Evolutionary conservation across 2,113 vertebrate species (phyloP), one percentile per base, ranked within the genome.

Genomic region (Peromyscus californicus): DNA sequence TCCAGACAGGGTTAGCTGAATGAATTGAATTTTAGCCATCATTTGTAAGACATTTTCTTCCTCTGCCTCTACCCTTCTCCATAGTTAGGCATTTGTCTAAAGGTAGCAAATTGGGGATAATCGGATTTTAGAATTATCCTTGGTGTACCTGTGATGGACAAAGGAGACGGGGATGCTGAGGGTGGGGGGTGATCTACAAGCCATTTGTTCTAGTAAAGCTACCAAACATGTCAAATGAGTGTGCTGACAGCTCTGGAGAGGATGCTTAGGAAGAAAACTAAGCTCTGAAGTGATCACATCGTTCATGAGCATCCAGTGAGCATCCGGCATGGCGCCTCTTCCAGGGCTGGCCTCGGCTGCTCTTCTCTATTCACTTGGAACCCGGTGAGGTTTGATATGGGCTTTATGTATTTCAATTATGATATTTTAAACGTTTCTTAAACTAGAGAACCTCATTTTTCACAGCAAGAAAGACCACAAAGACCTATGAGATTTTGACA

Each of bases 31-130:
- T 93, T 89, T 83, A 91, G 8, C 48, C 70, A 80, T 89, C 16
- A 0, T 89, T 65, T 89, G 51, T 86, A 79, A 65, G 42, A 15
- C 45, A 61, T 45, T 93, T 85, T 85, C 78, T 89, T 39, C 63
- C 36, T 95, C 80, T 90, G 70, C 15, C 24, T 93, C 57, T 72
- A 29, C 1, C 48, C 42, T 89, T 65, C 22, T 48, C 79, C 42
- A 15, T 7, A 70, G 19, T 48, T 78, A 67, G 91, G 31, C 26
- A n/a, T 83, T 90, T 92, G 39, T 90, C 89, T 88, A 93, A 94
- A 85, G 65, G 92, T 90, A 91, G 29, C 42, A 63, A 26, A 86
- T 48, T 72, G 2, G 57, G 42, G n/a, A 83, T 72, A 59, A 69
- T 54, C 31, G 86, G 31, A 29, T 39, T 84, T 65, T 2, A 87